Percentiles rank a stretch among this genome's conserved stretches.
Evolutionary conservation across 2,113 vertebrate species (phyloP).

Genomic region (Stictonetta naevosa): DNA sequence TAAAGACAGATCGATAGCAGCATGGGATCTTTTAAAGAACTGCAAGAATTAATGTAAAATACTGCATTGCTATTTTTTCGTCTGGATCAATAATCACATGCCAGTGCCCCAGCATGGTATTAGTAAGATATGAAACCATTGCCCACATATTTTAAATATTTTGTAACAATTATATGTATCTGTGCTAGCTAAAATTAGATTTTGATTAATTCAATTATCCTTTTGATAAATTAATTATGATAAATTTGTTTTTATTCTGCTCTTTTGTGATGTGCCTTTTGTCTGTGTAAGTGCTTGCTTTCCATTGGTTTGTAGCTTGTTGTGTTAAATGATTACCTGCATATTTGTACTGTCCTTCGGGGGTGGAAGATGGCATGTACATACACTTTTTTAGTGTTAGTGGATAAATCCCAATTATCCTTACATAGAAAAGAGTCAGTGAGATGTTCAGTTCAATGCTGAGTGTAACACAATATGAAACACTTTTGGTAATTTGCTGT

Average conservation of each 20-base stretch:
- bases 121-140: not conserved
- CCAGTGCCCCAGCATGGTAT: not conserved
- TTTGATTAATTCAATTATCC: not conserved
- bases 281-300: not conserved
- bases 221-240: not conserved
- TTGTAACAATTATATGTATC: not conserved
- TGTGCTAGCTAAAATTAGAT: not conserved
- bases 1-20: not conserved
- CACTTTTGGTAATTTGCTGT: not conserved
- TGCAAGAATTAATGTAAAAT: not conserved
- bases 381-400: not conserved
- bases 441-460: not conserved
- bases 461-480: not conserved
- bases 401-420: not conserved
- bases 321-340: not conserved
- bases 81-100: not conserved
- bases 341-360: not conserved
- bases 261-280: not conserved
- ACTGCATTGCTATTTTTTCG: not conserved
- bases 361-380: not conserved
- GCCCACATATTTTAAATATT: not conserved
- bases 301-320: not conserved
- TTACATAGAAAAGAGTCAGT: not conserved
- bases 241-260: not conserved
- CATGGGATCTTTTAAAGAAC: not conserved